These are phyloP conservation scores for Isurus oxyrinchus DNA, from an alignment of 2,113 vertebrate genomes.

Conservation along the genomic window DNA sequence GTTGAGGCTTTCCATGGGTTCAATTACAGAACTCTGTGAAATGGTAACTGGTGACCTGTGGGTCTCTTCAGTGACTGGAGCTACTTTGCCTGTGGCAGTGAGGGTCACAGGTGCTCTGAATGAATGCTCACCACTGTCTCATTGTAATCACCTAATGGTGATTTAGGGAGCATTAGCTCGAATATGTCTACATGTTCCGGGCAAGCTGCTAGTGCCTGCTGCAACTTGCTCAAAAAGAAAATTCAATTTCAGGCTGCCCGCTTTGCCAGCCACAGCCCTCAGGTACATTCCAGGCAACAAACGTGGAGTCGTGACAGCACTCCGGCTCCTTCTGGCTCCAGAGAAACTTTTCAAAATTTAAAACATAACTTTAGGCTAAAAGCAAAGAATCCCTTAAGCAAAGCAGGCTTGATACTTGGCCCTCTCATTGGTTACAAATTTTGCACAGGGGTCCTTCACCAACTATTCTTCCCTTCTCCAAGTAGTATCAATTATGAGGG, in stretches of 20 bases:
- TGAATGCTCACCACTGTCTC: slow-evolving; percentile 3
- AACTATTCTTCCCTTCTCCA: too few relatives aligned
- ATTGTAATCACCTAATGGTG: not conserved
- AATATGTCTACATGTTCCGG: not conserved
- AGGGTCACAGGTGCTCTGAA: slow-evolving; percentile 11
- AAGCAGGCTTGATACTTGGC: not conserved
- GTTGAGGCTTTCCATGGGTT: not conserved
- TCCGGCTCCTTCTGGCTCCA: not conserved
- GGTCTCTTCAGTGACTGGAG: not conserved
- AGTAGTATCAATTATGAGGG: too few relatives aligned
- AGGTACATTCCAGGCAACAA: not conserved
- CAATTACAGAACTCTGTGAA: not conserved
- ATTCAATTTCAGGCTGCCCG: not conserved
- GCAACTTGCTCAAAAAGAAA: not conserved
- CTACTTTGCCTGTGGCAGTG: slow-evolving; percentile 5
- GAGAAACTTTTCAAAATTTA: not conserved
- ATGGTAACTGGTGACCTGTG: not conserved
- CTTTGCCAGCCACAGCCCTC: not conserved
- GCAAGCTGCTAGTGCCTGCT: not conserved
- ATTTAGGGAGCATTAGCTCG: not conserved
- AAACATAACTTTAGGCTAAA: not conserved
- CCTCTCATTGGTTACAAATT: not conserved
- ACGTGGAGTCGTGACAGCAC: too few relatives aligned
- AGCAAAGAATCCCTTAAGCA: not conserved
- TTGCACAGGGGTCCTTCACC: not conserved